These are phyloP conservation scores for Perca schrenkii DNA, from an alignment of 2,113 vertebrate species.

Conservation along the genomic window DNA sequence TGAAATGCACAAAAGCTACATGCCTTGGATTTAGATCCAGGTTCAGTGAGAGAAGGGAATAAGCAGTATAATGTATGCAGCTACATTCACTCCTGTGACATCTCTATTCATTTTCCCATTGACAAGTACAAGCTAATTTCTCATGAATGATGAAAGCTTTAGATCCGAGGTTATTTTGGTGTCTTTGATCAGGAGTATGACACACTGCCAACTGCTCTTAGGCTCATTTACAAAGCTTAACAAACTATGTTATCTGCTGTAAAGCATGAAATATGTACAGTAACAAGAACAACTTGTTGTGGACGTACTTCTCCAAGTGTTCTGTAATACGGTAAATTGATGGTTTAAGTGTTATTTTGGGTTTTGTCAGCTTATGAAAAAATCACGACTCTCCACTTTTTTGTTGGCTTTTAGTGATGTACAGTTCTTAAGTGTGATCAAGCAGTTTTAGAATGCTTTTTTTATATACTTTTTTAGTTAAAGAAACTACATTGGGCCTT, in stretches of 20 bases:
- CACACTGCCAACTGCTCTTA: conserved; percentile 30
- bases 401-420: not conserved
- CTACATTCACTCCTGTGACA: conserved; percentile 13
- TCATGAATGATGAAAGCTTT: conserved; percentile 44
- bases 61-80: not conserved
- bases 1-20: not conserved
- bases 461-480: not conserved
- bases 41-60: not conserved
- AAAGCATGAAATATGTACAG: not conserved
- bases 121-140: conserved; percentile 20
- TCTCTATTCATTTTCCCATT: conserved; percentile 19
- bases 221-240: conserved; percentile 36
- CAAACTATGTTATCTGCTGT: conserved; percentile 11
- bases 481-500: not conserved
- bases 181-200: conserved; percentile 55
- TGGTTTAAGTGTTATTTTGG: not conserved
- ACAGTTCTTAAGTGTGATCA: not conserved
- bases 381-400: not conserved
- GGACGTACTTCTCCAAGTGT: too few relatives aligned
- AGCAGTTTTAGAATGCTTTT: not conserved
- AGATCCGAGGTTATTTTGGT: conserved; percentile 21
- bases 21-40: not conserved
- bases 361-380: not conserved
- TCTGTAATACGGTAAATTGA: not conserved
- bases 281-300: not conserved